Evolutionary conservation across 2,888 invertebrate species (phyloP), one percentile per base, ranked within the genome.

Genomic region (Notocelia uddmanniana): DNA sequence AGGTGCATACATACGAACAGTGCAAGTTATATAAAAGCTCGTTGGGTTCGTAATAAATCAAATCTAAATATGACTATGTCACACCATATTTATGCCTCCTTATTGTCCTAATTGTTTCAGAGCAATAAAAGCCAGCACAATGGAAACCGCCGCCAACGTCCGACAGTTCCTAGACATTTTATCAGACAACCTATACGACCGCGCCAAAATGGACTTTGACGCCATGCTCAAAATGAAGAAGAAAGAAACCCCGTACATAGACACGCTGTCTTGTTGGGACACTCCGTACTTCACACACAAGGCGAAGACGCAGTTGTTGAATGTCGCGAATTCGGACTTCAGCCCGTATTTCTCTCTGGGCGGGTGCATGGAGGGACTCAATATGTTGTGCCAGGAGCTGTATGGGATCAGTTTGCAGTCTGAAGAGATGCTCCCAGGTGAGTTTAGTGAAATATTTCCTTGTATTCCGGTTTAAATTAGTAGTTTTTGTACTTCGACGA

Each of bases 361-460:
- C 0, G 96, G 97, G 9, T 99, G 99, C 81, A 99, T 99, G 98
- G 98, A 99, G 82, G 99, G 99, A 0, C 92, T 99, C n/a, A 97
- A 98, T 85, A 95, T 96, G 84, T 89, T 99, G n/a, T 97, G 98
- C 77, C 95, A 96, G 74, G 95, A 95, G 23, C 91, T 99, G 5
- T 99, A 97, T 81, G 97, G 97, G 0, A 97, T 99, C 50, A 95
- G 95, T 1, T 89, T 99, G 69, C 94, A 96, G 75, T 95, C 96
- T 63, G 95, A 96, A 48, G 96, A 97, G 75, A 95, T 97, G 81
- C 90, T 95, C 74, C 95, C 95, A 21, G 97, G 96, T 94, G 59
- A 75, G 74, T 31, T 31, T 31, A 0, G 31, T 31, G 31, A 31
- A 31, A 31, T 31, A 5, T 6, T 1, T 0, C 31, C 31, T 31